Evolutionary conservation across 2,888 invertebrate genomes (phyloP).

Genomic region (Agrotis segetum): DNA sequence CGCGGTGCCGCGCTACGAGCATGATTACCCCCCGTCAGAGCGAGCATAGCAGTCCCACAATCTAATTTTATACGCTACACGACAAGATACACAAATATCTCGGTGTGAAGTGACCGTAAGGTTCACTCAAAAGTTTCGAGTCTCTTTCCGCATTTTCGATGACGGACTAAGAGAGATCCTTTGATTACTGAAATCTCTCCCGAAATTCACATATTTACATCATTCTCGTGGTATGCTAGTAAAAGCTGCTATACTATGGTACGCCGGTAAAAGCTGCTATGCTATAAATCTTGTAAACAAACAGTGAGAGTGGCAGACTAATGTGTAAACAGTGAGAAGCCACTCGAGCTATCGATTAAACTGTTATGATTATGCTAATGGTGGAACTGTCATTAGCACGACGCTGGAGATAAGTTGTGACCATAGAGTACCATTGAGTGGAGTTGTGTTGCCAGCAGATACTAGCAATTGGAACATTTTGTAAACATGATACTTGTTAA

Average conservation of each 20-base stretch:
- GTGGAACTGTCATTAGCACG: slow-evolving; percentile 46
- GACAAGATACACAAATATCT: too few relatives aligned
- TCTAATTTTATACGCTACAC: too few relatives aligned
- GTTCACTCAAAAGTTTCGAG: too few relatives aligned
- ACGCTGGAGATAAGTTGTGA: slow-evolving; percentile 43
- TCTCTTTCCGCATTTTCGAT: too few relatives aligned
- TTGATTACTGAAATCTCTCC: too few relatives aligned
- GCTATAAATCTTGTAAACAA: slow-evolving; percentile 26
- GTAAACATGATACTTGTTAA: not conserved
- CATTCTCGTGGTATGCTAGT: too few relatives aligned
- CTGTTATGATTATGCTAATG: slow-evolving; percentile 53
- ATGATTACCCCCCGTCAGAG: too few relatives aligned
- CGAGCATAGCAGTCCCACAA: too few relatives aligned
- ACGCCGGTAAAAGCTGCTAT: not conserved
- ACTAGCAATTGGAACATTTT: not conserved
- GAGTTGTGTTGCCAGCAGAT: slow-evolving; percentile 6
- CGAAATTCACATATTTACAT: too few relatives aligned
- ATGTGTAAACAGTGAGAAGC: slow-evolving; percentile 28
- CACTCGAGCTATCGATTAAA: slow-evolving; percentile 48
- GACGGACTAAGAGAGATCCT: too few relatives aligned
- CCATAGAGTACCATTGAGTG: slow-evolving; percentile 20
- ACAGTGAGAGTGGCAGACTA: slow-evolving; percentile 24
- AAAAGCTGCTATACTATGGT: not conserved
- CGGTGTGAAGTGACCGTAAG: too few relatives aligned
- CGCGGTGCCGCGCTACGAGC: too few relatives aligned